phyloP scores from a whole-genome alignment of 2,113 vertebrate genomes.

The Vidua macroura region DNA sequence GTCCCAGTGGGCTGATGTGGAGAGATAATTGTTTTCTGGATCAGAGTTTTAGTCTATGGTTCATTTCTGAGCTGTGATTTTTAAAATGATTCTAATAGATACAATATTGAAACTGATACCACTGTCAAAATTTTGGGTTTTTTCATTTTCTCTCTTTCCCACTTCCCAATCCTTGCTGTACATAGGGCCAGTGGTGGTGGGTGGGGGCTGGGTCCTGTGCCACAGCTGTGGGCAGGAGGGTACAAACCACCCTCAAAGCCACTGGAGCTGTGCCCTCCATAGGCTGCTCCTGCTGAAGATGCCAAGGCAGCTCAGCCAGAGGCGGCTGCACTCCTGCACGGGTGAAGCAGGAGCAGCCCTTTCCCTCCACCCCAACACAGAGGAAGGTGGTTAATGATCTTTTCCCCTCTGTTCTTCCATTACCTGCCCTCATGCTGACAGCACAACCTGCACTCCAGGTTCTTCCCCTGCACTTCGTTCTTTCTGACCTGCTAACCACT shows the following conservation, averaged over 20 bases:
- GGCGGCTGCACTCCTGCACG: fast-evolving
- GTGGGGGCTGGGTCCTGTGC: neutral
- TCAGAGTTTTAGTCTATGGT: neutral
- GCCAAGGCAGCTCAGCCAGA: fast-evolving
- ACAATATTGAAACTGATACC: neutral
- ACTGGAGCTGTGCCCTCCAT: neutral
- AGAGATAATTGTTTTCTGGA: slow-evolving; percentile 33
- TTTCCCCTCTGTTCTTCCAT: neutral
- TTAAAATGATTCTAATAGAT: neutral
- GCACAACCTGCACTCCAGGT: neutral
- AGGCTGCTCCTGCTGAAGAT: neutral
- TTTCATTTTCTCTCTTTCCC: neutral
- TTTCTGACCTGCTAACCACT: neutral
- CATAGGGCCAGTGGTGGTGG: fast-evolving
- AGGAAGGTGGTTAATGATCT: neutral
- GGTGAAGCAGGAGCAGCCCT: neutral
- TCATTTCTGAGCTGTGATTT: neutral
- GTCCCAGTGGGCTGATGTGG: neutral
- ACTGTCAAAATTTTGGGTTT: neutral
- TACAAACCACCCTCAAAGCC: neutral
- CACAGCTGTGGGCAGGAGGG: neutral
- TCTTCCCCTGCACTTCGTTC: neutral
- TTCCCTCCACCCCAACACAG: fast-evolving
- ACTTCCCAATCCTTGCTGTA: neutral
- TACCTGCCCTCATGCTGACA: neutral